A percentile compares a stretch with the other conserved stretches of the same genome.
Conservation (phyloP, 1,140 invertebrate species). For the Mya arenaria region DNA sequence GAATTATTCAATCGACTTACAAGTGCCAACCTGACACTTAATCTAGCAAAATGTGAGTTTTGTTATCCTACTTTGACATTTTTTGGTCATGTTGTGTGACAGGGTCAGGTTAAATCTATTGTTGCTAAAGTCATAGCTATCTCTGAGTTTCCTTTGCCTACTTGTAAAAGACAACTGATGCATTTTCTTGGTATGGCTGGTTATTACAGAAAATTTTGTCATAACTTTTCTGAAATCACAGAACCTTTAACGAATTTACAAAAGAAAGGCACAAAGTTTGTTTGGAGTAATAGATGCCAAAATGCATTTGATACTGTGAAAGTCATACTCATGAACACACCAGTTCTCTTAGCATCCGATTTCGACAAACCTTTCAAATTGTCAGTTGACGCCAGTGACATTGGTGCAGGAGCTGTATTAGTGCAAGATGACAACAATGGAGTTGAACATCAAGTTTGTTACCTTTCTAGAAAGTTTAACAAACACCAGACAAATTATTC, state of each 20-base stretch:
- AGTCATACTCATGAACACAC: constrained; percentile 51
- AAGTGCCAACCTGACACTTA: constrained; percentile 78
- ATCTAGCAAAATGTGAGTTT: constrained; percentile 50
- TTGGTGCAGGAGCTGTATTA: constrained; percentile 53
- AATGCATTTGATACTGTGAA: constrained; percentile 76
- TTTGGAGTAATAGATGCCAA: constrained; percentile 70
- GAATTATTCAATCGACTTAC: constrained; percentile 69
- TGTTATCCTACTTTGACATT: constrained; percentile 41
- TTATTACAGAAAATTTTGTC: too few relatives aligned
- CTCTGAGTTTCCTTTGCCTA: too few relatives aligned
- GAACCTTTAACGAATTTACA: too few relatives aligned
- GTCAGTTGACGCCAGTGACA: constrained; percentile 60
- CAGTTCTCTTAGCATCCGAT: constrained; percentile 70
- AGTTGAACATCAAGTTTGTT: constrained; percentile 58
- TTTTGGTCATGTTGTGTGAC: constrained; percentile 53
- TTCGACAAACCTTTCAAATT: constrained; percentile 74
- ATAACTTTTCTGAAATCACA: too few relatives aligned
- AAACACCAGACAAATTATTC: constrained; percentile 55
- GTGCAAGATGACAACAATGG: constrained; percentile 51
- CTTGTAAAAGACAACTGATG: too few relatives aligned
- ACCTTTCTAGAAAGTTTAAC: constrained; percentile 53
- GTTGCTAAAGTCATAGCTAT: too few relatives aligned
- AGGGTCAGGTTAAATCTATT: constrained; percentile 45
- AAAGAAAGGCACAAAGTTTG: too few relatives aligned
- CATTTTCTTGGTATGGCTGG: too few relatives aligned